Conservation (phyloP, 2,888 invertebrate species). For the Uloborus plumipes region DNA sequence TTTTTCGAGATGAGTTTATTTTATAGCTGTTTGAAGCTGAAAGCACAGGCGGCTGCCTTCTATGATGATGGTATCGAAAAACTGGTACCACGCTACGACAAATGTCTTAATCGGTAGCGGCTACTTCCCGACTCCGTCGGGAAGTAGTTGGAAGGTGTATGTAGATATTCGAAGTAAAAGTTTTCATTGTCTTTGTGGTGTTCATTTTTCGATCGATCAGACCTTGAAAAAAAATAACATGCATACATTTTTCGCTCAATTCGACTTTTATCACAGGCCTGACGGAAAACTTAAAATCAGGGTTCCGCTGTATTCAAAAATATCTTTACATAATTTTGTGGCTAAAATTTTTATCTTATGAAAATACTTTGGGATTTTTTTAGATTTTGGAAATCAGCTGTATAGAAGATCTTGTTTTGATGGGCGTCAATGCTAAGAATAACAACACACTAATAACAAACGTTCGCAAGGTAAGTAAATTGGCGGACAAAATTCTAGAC, state of each 20-base stretch:
- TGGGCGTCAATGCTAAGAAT: conserved; percentile 1
- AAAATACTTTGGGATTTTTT: background rate
- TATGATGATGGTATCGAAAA: background rate
- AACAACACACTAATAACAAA: conserved; percentile 1
- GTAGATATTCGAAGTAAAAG: background rate
- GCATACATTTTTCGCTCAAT: no score
- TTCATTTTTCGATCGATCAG: background rate
- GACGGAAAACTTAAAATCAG: no score
- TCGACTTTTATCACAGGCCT: no score
- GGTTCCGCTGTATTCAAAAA: no score
- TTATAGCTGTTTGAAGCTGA: no score
- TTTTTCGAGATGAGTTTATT: no score
- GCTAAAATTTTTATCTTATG: background rate
- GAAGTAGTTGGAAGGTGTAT: conserved; percentile 4
- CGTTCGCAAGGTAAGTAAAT: conserved; percentile 17
- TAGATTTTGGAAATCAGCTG: conserved; percentile 39
- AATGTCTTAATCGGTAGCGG: conserved; percentile 4
- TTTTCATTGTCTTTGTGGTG: background rate
- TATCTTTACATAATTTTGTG: background rate
- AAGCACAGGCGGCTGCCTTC: background rate
- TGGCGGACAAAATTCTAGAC: no score
- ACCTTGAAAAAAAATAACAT: conserved; percentile 8
- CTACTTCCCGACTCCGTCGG: background rate
- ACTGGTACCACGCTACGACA: background rate
- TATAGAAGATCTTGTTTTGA: conserved; percentile 16